Base-by-base conservation (phyloP, 2,888 invertebrate genomes). In the Eilema caniola region DNA sequence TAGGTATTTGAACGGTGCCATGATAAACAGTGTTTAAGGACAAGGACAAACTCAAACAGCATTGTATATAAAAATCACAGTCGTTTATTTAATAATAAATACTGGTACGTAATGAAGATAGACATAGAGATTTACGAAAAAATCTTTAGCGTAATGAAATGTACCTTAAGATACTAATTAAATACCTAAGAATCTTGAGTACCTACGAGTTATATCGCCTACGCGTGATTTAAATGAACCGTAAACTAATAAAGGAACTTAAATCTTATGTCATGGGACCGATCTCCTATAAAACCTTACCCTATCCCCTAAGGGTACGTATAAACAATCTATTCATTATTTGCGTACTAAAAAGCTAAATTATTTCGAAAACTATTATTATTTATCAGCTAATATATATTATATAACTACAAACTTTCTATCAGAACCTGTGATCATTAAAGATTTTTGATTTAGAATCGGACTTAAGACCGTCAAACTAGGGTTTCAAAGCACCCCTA, bases 81-180 rank as follows among this genome's bases (percentile, higher is more conserved):
- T 94, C 93, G 93, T 95, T 95, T 95, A 94, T 93, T 93, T 83
- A 82, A 84, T 92, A 93, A 93, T 94, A 93, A 94, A 93, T 93
- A 93, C 93, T 93, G 91, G 90, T 93, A 28, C 28, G 61, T 61
- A 93, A 93, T 92, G 90, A 93, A 90, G 90, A 92, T 93, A 94
- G 89, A 92, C 90, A 92, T 89, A 92, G 93, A 93, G 92, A 93
- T 93, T 93, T 89, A 93, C 91, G 91, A 91, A 92, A 94, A 92
- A 91, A 91, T 88, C 88, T 90, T 92, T 91, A 93, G 92, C 88
- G 76, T 89, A 92, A 90, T 90, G 88, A 90, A 91, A 88, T 86
- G 85, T 92, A 90, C 81, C 85, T 87, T 87, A 89, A 88, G 89
- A 86, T 84, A 88, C 88, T 90, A 89, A 86, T 88, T 89, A 89